Percentiles rank a stretch among this genome's conserved stretches.
Evolutionary conservation across 2,113 vertebrate species (phyloP).

Genomic region (Strix aluco): DNA sequence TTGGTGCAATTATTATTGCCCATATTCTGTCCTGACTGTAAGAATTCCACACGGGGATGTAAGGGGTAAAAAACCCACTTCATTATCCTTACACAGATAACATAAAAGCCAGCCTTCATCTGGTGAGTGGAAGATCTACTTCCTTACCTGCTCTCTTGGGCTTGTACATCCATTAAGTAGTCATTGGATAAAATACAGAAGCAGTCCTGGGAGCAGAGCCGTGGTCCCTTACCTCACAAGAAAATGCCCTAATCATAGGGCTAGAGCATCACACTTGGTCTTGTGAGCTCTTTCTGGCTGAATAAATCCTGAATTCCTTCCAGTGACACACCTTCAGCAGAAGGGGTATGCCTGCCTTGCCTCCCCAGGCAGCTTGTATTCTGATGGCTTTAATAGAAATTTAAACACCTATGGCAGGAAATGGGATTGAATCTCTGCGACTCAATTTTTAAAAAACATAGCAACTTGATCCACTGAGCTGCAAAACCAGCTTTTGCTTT

Average conservation of each 20-base stretch:
- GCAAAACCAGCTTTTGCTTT: not conserved
- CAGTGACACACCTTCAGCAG: not conserved
- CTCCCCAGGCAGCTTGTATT: not conserved
- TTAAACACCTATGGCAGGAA: not conserved
- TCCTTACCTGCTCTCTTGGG: conserved; percentile 23
- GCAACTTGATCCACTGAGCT: not conserved
- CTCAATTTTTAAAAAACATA: not conserved
- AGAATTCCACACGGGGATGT: not conserved
- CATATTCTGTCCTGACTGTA: not conserved
- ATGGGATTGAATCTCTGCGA: not conserved
- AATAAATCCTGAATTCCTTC: conserved; percentile 30
- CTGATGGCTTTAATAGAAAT: not conserved
- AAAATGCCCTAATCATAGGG: not conserved
- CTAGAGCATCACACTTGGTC: not conserved
- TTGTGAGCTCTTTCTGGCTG: not conserved
- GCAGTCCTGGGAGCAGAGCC: not conserved
- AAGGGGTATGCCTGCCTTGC: not conserved
- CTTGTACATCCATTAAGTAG: conserved; percentile 30
- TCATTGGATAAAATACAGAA: conserved; percentile 42
- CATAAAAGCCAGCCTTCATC: conserved; percentile 23
- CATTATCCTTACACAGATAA: not conserved
- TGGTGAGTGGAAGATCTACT: conserved; percentile 3
- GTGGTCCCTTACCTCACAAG: not conserved
- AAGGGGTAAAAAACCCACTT: not conserved
- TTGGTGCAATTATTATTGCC: not conserved